phyloP scores from a whole-genome alignment of 2,888 invertebrate genomes.

The Trissoscelio sp. region DNA sequence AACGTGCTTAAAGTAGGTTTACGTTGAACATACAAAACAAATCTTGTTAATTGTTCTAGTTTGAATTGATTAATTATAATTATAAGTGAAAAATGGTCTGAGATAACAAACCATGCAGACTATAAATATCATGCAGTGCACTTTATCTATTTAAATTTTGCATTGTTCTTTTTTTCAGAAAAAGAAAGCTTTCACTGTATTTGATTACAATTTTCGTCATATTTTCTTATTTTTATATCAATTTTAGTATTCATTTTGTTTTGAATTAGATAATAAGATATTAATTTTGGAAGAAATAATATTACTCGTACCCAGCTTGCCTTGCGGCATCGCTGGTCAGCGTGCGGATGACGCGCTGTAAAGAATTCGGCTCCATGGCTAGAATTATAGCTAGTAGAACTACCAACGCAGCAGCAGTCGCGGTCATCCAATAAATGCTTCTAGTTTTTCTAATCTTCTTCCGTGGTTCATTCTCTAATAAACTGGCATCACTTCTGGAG shows the following conservation, averaged over 20 bases:
- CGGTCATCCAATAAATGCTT: constrained; percentile 80
- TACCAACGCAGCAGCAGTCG: constrained; percentile 78
- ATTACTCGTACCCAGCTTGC: constrained; percentile 81
- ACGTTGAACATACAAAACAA: background rate
- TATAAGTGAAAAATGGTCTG: constrained; percentile 26
- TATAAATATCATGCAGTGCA: constrained; percentile 73
- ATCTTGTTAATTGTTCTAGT: background rate
- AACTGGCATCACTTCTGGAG: constrained; percentile 77
- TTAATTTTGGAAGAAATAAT: constrained; percentile 73
- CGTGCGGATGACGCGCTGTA: constrained; percentile 78
- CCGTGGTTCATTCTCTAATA: constrained; percentile 78
- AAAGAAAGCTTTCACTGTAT: constrained; percentile 78
- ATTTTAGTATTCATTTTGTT: no score
- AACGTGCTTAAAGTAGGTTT: constrained; percentile 38
- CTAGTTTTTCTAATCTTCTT: constrained; percentile 77
- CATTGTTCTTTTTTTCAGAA: constrained; percentile 73
- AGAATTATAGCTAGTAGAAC: constrained; percentile 81
- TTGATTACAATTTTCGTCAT: no score
- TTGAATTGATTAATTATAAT: background rate
- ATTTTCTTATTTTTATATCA: no score
- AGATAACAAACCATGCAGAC: constrained; percentile 44
- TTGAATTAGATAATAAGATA: constrained; percentile 25
- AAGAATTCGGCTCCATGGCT: constrained; percentile 80
- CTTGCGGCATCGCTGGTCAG: constrained; percentile 81
- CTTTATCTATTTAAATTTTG: constrained; percentile 7